phyloP scores from a whole-genome alignment of 2,113 vertebrate species.

The Colius striatus region DNA sequence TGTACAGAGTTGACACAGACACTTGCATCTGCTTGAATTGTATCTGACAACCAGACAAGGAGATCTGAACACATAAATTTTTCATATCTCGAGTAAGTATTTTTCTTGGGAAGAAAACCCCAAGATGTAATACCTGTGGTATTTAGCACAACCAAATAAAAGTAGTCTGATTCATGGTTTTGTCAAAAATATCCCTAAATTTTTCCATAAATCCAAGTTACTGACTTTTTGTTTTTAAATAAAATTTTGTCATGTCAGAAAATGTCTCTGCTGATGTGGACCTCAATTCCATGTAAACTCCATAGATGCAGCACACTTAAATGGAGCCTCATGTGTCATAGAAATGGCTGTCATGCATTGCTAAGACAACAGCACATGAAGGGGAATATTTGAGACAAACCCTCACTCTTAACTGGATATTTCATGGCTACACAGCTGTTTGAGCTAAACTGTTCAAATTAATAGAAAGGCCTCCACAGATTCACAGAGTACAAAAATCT shows the following conservation, averaged over 20 bases:
- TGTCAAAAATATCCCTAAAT: neutral
- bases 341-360: neutral
- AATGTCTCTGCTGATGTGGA: neutral
- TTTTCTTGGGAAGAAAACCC: neutral
- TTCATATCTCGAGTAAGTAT: neutral
- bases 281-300: too few species aligned
- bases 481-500: neutral
- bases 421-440: neutral
- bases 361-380: neutral
- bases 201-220: neutral
- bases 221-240: neutral
- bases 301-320: neutral
- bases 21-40: neutral
- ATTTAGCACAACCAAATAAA: neutral
- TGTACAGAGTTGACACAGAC: neutral
- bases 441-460: neutral
- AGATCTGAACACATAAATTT: neutral
- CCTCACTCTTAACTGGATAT: neutral
- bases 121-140: neutral
- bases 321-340: neutral
- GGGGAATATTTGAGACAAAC: neutral
- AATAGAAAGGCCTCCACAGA: neutral
- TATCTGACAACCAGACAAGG: neutral
- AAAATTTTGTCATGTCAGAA: neutral
- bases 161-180: neutral